Percentiles rank a stretch among this genome's conserved stretches.
These are phyloP conservation scores for Pangasius macronema DNA, from an alignment of 2,797 vertebrate species.

Conservation along the genomic window DNA sequence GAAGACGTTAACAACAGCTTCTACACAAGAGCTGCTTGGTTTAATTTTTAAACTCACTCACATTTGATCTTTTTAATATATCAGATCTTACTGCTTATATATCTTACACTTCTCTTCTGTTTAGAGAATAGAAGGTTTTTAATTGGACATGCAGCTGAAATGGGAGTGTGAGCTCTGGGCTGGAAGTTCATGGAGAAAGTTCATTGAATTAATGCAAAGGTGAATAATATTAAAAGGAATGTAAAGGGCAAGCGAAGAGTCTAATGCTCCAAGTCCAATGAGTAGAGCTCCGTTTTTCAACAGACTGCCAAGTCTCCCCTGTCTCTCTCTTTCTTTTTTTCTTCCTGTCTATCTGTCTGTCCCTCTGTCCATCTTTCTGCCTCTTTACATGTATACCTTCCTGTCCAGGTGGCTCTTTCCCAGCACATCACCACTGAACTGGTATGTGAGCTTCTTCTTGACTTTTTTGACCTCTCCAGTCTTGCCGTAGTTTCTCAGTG, in stretches of 20 bases:
- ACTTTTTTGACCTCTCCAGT: slow-evolving; percentile 99
- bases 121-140: background rate
- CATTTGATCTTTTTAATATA: slow-evolving; percentile 3
- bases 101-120: slow-evolving; percentile 6
- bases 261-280: slow-evolving; percentile 35
- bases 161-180: background rate
- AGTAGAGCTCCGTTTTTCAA: slow-evolving; percentile 38
- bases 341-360: background rate
- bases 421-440: slow-evolving; percentile 99
- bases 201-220: slow-evolving; percentile 55
- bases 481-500: slow-evolving; percentile 97
- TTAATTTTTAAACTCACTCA: slow-evolving; percentile 35
- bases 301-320: slow-evolving; percentile 16
- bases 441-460: slow-evolving; percentile 98
- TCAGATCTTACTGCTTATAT: slow-evolving; percentile 14
- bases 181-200: slow-evolving; percentile 33
- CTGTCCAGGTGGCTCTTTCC: slow-evolving; percentile 84
- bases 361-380: background rate
- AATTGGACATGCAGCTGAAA: slow-evolving; percentile 24
- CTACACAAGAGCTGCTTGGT: slow-evolving; percentile 21
- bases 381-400: slow-evolving; percentile 78
- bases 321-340: slow-evolving; percentile 1
- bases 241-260: slow-evolving; percentile 17
- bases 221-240: slow-evolving; percentile 44
- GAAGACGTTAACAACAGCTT: slow-evolving; percentile 46